Evolutionary conservation across 2,888 invertebrate genomes (phyloP).

Genomic region (Chironomus tentans): DNA sequence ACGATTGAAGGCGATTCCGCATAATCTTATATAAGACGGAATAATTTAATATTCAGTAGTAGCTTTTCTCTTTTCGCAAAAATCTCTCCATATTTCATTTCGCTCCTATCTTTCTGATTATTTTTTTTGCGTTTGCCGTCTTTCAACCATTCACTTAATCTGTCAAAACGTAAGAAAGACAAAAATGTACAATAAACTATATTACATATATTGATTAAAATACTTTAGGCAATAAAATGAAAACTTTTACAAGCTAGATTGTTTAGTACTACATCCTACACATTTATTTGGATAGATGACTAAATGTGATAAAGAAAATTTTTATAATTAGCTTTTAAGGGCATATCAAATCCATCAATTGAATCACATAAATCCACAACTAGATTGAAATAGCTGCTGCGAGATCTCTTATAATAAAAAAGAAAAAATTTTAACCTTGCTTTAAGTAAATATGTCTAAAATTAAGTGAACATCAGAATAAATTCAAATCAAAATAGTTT

Average conservation of each 20-base stretch:
- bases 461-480: too few relatives aligned
- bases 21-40: not conserved
- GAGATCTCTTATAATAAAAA: too few relatives aligned
- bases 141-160: not conserved
- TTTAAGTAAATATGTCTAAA: too few relatives aligned
- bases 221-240: not conserved
- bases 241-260: not conserved
- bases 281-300: too few relatives aligned
- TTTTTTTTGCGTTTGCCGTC: not conserved
- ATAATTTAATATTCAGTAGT: conserved; percentile 15
- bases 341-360: too few relatives aligned
- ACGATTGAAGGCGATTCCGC: conserved; percentile 15
- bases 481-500: too few relatives aligned
- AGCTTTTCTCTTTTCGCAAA: not conserved
- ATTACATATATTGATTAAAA: conserved; percentile 5
- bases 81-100: not conserved
- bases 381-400: too few relatives aligned
- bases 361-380: too few relatives aligned
- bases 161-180: conserved; percentile 22
- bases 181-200: conserved; percentile 14
- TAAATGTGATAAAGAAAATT: too few relatives aligned
- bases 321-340: too few relatives aligned
- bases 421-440: too few relatives aligned
- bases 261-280: too few relatives aligned
- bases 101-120: not conserved